phyloP scores from a whole-genome alignment of 2,797 vertebrate genomes.

The Valencia hispanica region DNA sequence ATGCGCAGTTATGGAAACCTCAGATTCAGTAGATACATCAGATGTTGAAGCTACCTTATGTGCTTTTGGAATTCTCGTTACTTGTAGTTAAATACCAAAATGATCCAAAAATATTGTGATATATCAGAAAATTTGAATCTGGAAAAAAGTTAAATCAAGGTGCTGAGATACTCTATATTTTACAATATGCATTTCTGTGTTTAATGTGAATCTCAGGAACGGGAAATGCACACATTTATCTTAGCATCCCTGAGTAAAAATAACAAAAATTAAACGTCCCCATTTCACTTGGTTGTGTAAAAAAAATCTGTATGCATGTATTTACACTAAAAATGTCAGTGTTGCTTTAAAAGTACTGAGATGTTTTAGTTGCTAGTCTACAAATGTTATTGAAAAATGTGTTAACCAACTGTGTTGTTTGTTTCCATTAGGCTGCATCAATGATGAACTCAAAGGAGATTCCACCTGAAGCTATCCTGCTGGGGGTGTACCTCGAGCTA shows the following conservation, averaged over 20 bases:
- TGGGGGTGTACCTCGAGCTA: conserved; percentile 96
- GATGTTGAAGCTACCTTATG: no score
- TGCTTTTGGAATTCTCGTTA: no score
- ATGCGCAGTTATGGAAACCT: no score
- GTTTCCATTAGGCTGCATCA: conserved; percentile 86
- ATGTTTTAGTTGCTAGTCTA: neutral
- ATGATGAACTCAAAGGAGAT: conserved; percentile 97
- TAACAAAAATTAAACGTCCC: neutral
- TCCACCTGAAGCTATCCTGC: conserved; percentile 94
- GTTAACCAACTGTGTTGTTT: neutral
- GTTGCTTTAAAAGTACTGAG: neutral
- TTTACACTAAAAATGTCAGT: neutral
- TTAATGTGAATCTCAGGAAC: no score
- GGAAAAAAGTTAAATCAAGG: no score
- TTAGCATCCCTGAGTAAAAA: neutral
- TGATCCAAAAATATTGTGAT: no score
- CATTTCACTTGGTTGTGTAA: neutral
- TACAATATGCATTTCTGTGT: no score
- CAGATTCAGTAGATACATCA: no score
- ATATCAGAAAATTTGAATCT: no score
- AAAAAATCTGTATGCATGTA: no score
- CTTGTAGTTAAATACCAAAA: no score
- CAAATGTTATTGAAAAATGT: neutral
- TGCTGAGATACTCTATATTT: no score
- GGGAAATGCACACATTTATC: neutral